Conservation (phyloP, 92 coral and sea anemone genomes). For the Palythoa grandiflora region DNA sequence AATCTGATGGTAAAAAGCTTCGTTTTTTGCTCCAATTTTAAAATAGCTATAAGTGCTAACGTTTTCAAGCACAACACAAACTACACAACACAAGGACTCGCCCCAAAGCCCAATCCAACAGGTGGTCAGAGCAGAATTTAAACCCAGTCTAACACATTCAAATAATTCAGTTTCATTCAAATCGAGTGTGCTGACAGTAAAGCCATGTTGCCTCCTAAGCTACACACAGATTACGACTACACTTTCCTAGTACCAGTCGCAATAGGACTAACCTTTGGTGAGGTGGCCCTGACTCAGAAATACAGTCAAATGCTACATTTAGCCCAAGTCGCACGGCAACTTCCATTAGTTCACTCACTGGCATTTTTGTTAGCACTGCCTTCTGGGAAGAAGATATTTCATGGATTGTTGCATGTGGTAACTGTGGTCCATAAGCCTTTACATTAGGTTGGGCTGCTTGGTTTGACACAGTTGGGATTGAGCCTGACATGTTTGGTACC, state of each 20-base stretch:
- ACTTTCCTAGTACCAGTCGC: not conserved
- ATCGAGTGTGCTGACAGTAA: too few species aligned
- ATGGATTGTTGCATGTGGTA: slow-evolving; percentile 34
- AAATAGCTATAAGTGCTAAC: too few species aligned
- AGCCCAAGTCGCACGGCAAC: slow-evolving; percentile 78
- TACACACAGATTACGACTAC: too few species aligned
- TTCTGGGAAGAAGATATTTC: slow-evolving; percentile 39
- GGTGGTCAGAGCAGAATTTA: too few species aligned
- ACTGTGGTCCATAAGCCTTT: slow-evolving; percentile 69
- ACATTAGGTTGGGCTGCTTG: slow-evolving; percentile 36
- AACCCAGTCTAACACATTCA: too few species aligned
- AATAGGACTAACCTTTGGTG: slow-evolving; percentile 47
- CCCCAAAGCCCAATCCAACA: too few species aligned
- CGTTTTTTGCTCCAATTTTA: too few species aligned
- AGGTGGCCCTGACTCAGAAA: slow-evolving; percentile 66
- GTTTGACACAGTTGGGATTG: slow-evolving; percentile 15
- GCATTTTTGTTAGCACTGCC: slow-evolving; percentile 61
- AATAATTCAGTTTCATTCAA: too few species aligned
- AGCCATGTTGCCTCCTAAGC: too few species aligned
- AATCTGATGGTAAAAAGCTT: too few species aligned
- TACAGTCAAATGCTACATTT: slow-evolving; percentile 62
- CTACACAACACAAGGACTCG: too few species aligned
- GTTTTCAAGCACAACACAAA: too few species aligned
- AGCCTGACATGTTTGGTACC: slow-evolving; percentile 50
- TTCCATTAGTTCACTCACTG: slow-evolving; percentile 82